Evolutionary conservation across 2,888 invertebrate species (phyloP).

Genomic region (Mactromeris polynyma): DNA sequence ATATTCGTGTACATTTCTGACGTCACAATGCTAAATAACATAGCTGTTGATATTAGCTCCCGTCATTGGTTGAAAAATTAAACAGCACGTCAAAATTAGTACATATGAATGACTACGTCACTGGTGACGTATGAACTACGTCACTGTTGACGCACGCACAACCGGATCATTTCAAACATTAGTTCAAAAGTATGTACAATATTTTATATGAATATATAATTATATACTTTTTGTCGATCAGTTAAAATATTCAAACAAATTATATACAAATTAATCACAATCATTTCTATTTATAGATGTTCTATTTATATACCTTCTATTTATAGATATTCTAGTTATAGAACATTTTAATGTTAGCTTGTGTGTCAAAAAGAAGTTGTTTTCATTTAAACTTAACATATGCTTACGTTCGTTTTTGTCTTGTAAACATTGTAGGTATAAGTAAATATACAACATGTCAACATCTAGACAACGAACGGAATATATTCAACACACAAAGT

Average conservation of each 20-base stretch:
- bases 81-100: background rate
- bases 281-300: background rate
- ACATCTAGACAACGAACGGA: background rate
- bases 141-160: background rate
- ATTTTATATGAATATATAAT: slow-evolving; percentile 14
- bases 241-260: slow-evolving; percentile 11
- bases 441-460: background rate
- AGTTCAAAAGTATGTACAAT: slow-evolving; percentile 13
- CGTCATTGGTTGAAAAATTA: background rate
- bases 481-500: background rate
- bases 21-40: background rate
- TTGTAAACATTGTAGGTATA: background rate
- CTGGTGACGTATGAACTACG: background rate
- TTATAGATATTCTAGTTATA: slow-evolving; percentile 10
- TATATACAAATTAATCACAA: slow-evolving; percentile 18
- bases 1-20: background rate
- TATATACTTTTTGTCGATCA: background rate
- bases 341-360: background rate
- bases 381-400: background rate
- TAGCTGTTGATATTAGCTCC: background rate
- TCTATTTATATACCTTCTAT: slow-evolving; percentile 1
- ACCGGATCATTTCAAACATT: background rate
- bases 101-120: background rate
- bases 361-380: background rate
- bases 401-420: background rate